phyloP scores from a whole-genome alignment of 2,888 invertebrate genomes.

The Lutraria lutraria region DNA sequence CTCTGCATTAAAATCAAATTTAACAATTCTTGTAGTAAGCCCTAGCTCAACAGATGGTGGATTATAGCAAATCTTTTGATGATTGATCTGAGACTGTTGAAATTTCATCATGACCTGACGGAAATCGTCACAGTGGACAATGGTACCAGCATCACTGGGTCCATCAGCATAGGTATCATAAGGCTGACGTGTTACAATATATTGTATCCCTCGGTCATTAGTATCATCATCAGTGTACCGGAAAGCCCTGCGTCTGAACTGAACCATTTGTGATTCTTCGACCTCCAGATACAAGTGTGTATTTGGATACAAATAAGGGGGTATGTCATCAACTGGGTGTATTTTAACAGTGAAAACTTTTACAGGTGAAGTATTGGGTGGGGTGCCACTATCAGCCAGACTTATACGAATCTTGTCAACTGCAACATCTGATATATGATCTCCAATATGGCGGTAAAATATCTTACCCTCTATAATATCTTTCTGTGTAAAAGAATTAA shows the following conservation, averaged over 20 bases:
- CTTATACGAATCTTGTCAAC: slow-evolving; percentile 82
- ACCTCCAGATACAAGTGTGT: slow-evolving; percentile 83
- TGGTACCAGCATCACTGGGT: slow-evolving; percentile 80
- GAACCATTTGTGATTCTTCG: slow-evolving; percentile 82
- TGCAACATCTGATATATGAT: slow-evolving; percentile 76
- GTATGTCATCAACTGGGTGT: slow-evolving; percentile 84
- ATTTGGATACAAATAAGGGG: slow-evolving; percentile 82
- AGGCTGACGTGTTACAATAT: slow-evolving; percentile 79
- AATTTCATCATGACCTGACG: slow-evolving; percentile 78
- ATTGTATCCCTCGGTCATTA: slow-evolving; percentile 80
- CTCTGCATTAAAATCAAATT: slow-evolving; percentile 84
- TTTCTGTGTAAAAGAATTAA: slow-evolving; percentile 83
- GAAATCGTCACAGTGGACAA: slow-evolving; percentile 83
- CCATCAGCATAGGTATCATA: slow-evolving; percentile 83
- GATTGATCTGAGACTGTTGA: slow-evolving; percentile 86
- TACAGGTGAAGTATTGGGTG: slow-evolving; percentile 84
- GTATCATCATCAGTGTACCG: slow-evolving; percentile 83
- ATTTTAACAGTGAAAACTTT: slow-evolving; percentile 84
- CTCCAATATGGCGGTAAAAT: slow-evolving; percentile 84
- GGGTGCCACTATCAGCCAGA: slow-evolving; percentile 82
- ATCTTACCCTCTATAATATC: slow-evolving; percentile 85
- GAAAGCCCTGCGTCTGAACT: slow-evolving; percentile 81
- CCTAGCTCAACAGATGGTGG: slow-evolving; percentile 85
- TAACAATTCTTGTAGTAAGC: slow-evolving; percentile 83
- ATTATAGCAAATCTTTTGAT: slow-evolving; percentile 85